These are phyloP conservation scores for Daphoenositta chrysoptera DNA, from an alignment of 2,113 vertebrate species.

Conservation along the genomic window DNA sequence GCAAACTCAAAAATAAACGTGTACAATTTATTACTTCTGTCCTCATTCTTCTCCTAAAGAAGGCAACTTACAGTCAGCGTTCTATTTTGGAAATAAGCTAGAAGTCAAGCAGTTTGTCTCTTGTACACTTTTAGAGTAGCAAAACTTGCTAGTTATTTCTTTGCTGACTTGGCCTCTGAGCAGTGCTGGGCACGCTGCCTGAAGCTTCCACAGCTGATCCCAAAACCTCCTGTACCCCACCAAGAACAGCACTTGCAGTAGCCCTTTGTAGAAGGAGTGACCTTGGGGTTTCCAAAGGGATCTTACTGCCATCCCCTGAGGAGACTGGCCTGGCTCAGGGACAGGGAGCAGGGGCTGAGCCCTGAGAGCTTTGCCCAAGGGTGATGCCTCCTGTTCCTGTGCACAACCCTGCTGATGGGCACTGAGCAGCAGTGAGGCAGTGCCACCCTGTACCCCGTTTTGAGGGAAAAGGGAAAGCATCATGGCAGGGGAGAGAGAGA, in stretches of 20 bases:
- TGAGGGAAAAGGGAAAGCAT: neutral
- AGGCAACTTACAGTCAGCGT: neutral
- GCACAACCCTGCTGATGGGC: neutral
- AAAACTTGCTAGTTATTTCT: neutral
- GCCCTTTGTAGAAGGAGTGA: neutral
- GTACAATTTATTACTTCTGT: conserved; percentile 28
- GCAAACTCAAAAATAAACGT: conserved; percentile 35
- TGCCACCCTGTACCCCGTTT: neutral
- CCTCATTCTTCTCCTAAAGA: conserved; percentile 41
- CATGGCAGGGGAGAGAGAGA: neutral
- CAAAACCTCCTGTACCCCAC: neutral
- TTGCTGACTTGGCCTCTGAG: neutral
- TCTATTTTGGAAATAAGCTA: conserved; percentile 27
- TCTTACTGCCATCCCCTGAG: accelerated
- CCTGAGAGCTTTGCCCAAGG: neutral
- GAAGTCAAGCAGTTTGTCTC: conserved; percentile 7
- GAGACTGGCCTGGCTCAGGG: neutral
- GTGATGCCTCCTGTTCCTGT: neutral
- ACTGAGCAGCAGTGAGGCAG: neutral
- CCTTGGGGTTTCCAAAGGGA: neutral
- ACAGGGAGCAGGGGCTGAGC: neutral
- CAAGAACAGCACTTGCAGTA: neutral
- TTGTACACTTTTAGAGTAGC: neutral
- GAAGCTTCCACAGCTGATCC: neutral
- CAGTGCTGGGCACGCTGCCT: neutral